A percentile compares a stretch with the other conserved stretches of the same genome.
Evolutionary conservation across 2,113 vertebrate genomes (phyloP).

Genomic region (Cyanistes caeruleus): DNA sequence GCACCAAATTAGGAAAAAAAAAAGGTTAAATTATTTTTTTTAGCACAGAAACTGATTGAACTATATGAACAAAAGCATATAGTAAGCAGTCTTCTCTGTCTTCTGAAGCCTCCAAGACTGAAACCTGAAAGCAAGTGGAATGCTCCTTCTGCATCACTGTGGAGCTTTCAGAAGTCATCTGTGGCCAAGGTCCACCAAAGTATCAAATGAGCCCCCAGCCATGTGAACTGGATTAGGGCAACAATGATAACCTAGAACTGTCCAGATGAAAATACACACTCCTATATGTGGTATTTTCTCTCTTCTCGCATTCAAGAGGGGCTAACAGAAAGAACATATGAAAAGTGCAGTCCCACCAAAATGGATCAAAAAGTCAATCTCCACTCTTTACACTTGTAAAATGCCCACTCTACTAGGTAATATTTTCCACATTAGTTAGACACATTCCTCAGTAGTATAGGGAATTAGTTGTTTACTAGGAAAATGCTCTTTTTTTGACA

Average conservation of each 20-base stretch:
- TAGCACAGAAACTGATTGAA: not conserved
- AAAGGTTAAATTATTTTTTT: not conserved
- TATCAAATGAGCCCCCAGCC: not conserved
- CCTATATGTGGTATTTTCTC: not conserved
- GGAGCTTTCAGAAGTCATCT: not conserved
- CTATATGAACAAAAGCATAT: not conserved
- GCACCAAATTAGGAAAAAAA: not conserved
- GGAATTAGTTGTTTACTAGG: not conserved
- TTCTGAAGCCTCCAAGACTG: not conserved
- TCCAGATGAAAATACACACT: not conserved
- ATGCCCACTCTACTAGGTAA: accelerated
- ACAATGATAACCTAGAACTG: accelerated
- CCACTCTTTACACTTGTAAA: not conserved
- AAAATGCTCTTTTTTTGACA: not conserved
- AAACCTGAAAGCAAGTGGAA: not conserved
- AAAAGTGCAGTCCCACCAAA: not conserved
- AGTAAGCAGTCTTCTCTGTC: not conserved
- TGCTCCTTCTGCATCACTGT: not conserved
- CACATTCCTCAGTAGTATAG: not conserved
- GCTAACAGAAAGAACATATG: not conserved
- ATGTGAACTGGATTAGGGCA: not conserved
- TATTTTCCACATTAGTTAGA: not conserved
- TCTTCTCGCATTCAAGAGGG: not conserved
- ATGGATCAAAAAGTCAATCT: accelerated
- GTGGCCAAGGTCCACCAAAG: not conserved